Evolutionary conservation across 2,113 vertebrate species (phyloP).

Genomic region (Vulpes ferrilata): DNA sequence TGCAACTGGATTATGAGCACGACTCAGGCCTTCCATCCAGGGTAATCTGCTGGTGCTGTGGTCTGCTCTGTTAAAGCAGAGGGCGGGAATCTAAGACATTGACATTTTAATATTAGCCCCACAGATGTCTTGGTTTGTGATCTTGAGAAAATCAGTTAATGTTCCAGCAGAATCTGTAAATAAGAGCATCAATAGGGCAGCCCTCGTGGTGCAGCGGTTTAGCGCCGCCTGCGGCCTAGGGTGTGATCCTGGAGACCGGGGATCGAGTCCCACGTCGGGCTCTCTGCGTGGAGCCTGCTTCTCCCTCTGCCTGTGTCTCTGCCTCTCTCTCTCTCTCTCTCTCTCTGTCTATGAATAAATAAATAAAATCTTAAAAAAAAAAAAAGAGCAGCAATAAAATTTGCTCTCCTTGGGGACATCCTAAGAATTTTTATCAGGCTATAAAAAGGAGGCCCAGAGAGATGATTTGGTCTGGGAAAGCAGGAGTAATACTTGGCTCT

Average conservation of each 20-base stretch:
- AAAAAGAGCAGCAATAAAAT: slow-evolving; percentile 42
- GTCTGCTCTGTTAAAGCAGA: neutral
- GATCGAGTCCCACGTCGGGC: too few species aligned
- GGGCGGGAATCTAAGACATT: neutral
- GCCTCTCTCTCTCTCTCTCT: too few species aligned
- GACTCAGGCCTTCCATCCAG: neutral
- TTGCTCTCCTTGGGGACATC: neutral
- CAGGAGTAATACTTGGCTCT: neutral
- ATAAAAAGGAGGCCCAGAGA: neutral
- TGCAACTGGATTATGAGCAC: neutral
- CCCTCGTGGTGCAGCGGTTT: too few species aligned
- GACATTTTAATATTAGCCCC: neutral
- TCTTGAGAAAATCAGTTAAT: slow-evolving; percentile 43
- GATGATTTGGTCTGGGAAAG: neutral
- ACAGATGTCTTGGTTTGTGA: slow-evolving; percentile 22
- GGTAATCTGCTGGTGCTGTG: neutral
- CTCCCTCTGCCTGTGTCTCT: too few species aligned
- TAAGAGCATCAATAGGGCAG: neutral
- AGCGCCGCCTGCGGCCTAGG: too few species aligned
- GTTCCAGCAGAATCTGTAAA: slow-evolving; percentile 47
- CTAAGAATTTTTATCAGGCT: slow-evolving; percentile 38
- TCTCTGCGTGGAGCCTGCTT: too few species aligned
- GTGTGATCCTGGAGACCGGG: too few species aligned
- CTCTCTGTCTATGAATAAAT: too few species aligned
- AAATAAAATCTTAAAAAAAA: neutral